phyloP scores from a whole-genome alignment of 2,797 vertebrate genomes.

The Phoeniculus purpureus region DNA sequence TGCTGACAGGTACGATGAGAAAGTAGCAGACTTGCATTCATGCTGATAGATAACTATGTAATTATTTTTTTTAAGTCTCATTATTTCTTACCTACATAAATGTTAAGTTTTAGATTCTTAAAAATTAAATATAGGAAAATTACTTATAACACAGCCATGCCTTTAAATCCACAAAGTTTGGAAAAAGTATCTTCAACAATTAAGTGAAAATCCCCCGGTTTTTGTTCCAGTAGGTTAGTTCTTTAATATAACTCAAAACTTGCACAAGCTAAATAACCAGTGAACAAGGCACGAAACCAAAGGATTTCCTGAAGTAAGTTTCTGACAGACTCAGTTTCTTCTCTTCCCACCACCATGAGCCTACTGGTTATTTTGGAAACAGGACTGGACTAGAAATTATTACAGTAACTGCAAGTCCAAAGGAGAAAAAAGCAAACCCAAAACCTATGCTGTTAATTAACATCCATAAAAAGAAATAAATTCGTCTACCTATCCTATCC shows the following conservation, averaged over 20 bases:
- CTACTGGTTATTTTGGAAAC: not conserved
- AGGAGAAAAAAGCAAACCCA: not conserved
- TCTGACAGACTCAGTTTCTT: not conserved
- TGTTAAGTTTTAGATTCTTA: not conserved
- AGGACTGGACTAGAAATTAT: not conserved
- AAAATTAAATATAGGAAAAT: not conserved
- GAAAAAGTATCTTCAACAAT: not conserved
- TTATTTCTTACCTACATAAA: not conserved
- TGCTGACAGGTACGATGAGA: not conserved
- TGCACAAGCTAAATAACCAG: not conserved
- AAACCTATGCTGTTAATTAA: not conserved
- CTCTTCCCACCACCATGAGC: not conserved
- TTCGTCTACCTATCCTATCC: not conserved
- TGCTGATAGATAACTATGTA: not conserved
- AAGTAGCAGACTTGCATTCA: not conserved
- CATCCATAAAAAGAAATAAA: not conserved
- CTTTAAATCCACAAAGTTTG: not conserved
- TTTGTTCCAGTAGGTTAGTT: not conserved
- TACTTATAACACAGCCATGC: not conserved
- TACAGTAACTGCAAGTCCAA: not conserved
- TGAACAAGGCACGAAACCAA: not conserved
- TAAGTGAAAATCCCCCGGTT: not conserved
- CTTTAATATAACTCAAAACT: not conserved
- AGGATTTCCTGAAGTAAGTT: not conserved
- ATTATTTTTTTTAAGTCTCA: not conserved